Evolutionary conservation across 2,797 vertebrate genomes (phyloP).

Genomic region (Buceros bicornis): DNA sequence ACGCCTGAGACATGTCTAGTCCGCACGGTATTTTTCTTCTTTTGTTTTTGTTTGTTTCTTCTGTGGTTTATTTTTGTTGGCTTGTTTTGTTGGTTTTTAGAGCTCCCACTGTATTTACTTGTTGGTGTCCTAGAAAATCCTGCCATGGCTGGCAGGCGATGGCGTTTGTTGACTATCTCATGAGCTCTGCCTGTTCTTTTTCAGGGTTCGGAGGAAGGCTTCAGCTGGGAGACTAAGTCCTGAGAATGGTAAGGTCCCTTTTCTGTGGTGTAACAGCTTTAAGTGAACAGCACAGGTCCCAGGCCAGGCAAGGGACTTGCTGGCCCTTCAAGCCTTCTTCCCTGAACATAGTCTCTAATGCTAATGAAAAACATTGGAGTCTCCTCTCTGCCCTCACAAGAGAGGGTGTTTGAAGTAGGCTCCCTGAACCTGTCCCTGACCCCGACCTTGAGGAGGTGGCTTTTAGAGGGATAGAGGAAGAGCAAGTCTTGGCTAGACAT

Average conservation of each 20-base stretch:
- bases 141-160: not conserved
- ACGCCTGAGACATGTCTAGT: not conserved
- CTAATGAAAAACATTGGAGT: not conserved
- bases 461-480: not conserved
- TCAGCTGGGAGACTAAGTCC: constrained; percentile 60
- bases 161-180: not conserved
- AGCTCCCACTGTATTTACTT: not conserved
- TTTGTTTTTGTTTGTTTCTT: not conserved
- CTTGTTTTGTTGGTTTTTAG: not conserved
- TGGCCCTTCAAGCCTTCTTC: not conserved
- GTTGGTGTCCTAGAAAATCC: not conserved
- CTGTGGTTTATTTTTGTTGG: not conserved
- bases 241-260: constrained; percentile 75
- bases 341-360: not conserved
- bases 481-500: not conserved
- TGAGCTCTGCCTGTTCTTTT: constrained; percentile 46
- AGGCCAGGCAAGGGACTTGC: not conserved
- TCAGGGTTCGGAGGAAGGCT: constrained; percentile 78
- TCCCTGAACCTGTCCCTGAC: not conserved
- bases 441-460: not conserved
- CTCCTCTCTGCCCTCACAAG: not conserved
- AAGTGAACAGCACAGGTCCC: not conserved
- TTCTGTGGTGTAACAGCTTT: not conserved
- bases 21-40: not conserved
- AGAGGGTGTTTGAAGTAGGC: not conserved